phyloP scores from a whole-genome alignment of 2,888 invertebrate genomes.

The Calameuta idolon region DNA sequence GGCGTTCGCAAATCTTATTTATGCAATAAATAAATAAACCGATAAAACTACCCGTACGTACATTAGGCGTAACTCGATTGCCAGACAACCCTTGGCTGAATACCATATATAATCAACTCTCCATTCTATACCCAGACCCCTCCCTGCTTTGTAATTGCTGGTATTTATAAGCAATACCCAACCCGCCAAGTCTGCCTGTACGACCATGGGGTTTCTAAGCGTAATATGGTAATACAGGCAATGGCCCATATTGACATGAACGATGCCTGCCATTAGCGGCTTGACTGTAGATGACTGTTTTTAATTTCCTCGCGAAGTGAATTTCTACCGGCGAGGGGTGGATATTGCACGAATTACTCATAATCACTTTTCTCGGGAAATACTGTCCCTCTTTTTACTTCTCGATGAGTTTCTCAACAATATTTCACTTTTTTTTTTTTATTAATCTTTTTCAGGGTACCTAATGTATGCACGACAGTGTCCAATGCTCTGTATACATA shows the following conservation, averaged over 20 bases:
- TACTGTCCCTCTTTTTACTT: background rate
- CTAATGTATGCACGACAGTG: background rate
- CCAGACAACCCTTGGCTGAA: slow-evolving; percentile 18
- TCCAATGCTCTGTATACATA: background rate
- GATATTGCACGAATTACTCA: slow-evolving; percentile 66
- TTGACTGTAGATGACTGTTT: slow-evolving; percentile 60
- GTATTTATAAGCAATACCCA: slow-evolving; percentile 66
- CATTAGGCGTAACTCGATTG: slow-evolving; percentile 19
- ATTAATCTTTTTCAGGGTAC: background rate
- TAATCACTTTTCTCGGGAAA: slow-evolving; percentile 46
- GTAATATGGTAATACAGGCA: slow-evolving; percentile 67
- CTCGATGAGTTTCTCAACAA: background rate
- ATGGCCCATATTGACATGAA: slow-evolving; percentile 68
- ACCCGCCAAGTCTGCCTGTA: slow-evolving; percentile 18
- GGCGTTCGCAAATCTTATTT: background rate
- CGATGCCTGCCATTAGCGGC: slow-evolving; percentile 65
- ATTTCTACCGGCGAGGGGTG: slow-evolving; percentile 59
- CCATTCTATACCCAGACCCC: slow-evolving; percentile 36
- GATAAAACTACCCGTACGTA: slow-evolving; percentile 16
- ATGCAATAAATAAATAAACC: background rate
- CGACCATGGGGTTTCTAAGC: slow-evolving; percentile 42
- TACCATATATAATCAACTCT: slow-evolving; percentile 49
- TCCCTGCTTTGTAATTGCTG: slow-evolving; percentile 62
- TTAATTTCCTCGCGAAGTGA: slow-evolving; percentile 67
- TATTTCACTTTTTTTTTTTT: background rate